Evolutionary conservation across 2,797 vertebrate genomes (phyloP).

Genomic region (Pipistrellus nathusii): DNA sequence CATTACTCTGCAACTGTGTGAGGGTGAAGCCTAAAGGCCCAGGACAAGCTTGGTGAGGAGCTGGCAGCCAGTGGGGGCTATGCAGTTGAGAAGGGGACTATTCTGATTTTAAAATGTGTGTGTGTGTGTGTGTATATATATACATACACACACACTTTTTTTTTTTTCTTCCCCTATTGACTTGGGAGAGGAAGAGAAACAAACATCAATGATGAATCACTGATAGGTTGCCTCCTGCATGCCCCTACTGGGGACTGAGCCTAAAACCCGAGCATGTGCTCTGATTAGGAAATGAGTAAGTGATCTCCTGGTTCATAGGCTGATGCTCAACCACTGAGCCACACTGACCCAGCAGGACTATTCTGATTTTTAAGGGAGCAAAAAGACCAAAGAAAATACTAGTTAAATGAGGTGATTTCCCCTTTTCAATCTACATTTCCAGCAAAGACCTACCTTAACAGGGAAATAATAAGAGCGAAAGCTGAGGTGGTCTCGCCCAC

Average conservation of each 20-base stretch:
- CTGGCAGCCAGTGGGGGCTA: neutral
- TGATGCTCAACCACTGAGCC: too few relatives aligned
- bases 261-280: too few relatives aligned
- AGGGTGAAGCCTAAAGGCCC: neutral
- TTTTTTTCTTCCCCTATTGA: too few relatives aligned
- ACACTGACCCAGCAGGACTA: neutral
- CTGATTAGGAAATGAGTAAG: too few relatives aligned
- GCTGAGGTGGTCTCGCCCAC: slow-evolving; percentile 98
- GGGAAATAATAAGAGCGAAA: slow-evolving; percentile 99
- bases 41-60: neutral
- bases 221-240: too few relatives aligned
- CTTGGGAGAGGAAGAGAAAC: too few relatives aligned
- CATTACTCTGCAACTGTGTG: neutral
- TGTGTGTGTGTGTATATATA: too few relatives aligned
- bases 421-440: neutral
- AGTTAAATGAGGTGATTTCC: neutral
- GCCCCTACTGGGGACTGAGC: too few relatives aligned
- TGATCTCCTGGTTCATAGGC: too few relatives aligned
- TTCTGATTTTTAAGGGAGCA: slow-evolving; percentile 9
- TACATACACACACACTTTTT: too few relatives aligned
- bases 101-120: neutral
- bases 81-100: neutral
- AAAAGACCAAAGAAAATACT: neutral
- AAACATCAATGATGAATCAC: too few relatives aligned
- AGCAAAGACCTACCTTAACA: slow-evolving; percentile 92